These are phyloP conservation scores for Callimorpha dominula DNA, from an alignment of 2,888 invertebrate genomes.

Conservation along the genomic window DNA sequence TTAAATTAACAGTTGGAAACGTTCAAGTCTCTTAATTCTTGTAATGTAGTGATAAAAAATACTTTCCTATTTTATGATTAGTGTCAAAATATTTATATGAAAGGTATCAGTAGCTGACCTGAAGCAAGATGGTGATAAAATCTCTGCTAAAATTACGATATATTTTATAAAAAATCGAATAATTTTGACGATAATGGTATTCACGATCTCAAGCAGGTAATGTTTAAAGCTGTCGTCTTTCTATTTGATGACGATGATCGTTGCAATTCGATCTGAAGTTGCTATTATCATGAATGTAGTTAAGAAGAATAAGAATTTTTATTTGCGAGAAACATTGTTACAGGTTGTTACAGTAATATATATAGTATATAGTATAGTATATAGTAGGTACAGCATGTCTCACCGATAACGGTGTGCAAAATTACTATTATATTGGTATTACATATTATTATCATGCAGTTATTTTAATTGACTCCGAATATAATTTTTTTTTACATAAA, in stretches of 20 bases:
- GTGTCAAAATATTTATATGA: conserved; percentile 33
- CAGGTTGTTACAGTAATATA: too few relatives aligned
- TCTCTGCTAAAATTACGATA: conserved; percentile 14
- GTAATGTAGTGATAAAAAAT: conserved; percentile 45
- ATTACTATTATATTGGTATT: too few relatives aligned
- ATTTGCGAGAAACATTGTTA: too few relatives aligned
- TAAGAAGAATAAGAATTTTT: too few relatives aligned
- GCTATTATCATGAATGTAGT: too few relatives aligned
- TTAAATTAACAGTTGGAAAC: conserved; percentile 21
- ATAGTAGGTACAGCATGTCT: too few relatives aligned
- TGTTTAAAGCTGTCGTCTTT: not conserved
- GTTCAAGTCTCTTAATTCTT: conserved; percentile 45
- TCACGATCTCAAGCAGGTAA: not conserved
- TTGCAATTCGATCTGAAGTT: too few relatives aligned
- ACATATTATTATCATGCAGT: too few relatives aligned
- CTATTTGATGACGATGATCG: not conserved
- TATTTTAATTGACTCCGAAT: not conserved
- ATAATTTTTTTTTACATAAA: not conserved
- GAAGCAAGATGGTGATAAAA: conserved; percentile 36
- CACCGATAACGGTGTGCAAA: too few relatives aligned
- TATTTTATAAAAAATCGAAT: not conserved
- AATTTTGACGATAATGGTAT: not conserved
- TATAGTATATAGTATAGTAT: too few relatives aligned
- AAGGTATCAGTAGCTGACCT: conserved; percentile 20
- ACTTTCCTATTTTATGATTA: conserved; percentile 52